Evolutionary conservation across 2,888 invertebrate genomes (phyloP).

Genomic region (Oscheius sp.): DNA sequence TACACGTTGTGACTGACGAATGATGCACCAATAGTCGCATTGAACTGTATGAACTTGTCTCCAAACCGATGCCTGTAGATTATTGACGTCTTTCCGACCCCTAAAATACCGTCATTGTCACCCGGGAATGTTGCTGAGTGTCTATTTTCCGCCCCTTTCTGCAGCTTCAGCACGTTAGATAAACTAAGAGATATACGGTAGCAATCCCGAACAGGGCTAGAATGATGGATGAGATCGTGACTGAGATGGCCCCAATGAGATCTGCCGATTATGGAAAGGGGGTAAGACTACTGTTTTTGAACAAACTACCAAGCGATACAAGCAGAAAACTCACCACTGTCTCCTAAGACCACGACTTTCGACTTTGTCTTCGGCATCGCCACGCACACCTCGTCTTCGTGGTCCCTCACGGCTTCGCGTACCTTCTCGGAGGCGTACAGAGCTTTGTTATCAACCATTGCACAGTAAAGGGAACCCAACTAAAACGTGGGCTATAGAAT

Average conservation of each 20-base stretch:
- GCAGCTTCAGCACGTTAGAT: slow-evolving; percentile 24
- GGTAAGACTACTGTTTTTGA: background rate
- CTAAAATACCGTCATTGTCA: slow-evolving; percentile 10
- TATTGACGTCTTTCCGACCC: slow-evolving; percentile 60
- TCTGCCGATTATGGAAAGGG: slow-evolving; percentile 8
- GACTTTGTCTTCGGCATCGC: slow-evolving; percentile 46
- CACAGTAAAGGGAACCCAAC: slow-evolving; percentile 32
- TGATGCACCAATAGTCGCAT: slow-evolving; percentile 66
- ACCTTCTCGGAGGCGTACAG: slow-evolving; percentile 54
- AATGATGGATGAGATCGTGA: slow-evolving; percentile 34
- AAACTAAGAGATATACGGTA: slow-evolving; percentile 13
- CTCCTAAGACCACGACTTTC: slow-evolving; percentile 57
- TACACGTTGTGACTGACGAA: slow-evolving; percentile 60
- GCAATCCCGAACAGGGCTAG: slow-evolving; percentile 18
- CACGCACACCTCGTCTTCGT: slow-evolving; percentile 45
- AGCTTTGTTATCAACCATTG: slow-evolving; percentile 42
- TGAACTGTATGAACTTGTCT: slow-evolving; percentile 48
- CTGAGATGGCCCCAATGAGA: slow-evolving; percentile 17
- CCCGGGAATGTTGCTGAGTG: background rate
- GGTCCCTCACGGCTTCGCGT: slow-evolving; percentile 52
- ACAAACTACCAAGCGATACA: background rate
- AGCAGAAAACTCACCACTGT: slow-evolving; percentile 42
- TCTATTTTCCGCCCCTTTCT: background rate
- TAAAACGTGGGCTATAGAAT: background rate
- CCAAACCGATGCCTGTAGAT: slow-evolving; percentile 60